Evolutionary conservation across 1,140 invertebrate genomes (phyloP), one percentile per base, ranked within the genome.

Genomic region (Stegodyphus mimosarum): DNA sequence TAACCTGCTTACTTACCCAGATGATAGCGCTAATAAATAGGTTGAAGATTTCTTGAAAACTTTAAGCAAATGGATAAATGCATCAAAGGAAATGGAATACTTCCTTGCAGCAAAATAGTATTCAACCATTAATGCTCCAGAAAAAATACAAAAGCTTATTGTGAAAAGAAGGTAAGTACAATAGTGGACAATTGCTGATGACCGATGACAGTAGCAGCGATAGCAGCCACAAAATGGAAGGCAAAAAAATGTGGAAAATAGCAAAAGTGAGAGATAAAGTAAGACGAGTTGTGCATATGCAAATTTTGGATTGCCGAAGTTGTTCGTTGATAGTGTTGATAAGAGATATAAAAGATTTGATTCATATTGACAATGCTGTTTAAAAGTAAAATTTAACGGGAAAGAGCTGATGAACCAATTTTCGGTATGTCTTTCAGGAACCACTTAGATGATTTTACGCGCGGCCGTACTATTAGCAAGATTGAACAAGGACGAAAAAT

Each of bases 341-440:
- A 67, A 67, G 64, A 15, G 64, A 67, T 6, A 6, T 6, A 67
- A 6, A 67, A 5, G 11, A 0, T 15, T 17, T 2, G 64, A 67
- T 6, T 1, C n/a, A 6, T 15, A 67, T 17, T 67, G 17, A 18
- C 5, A 9, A 3, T 67, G 9, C 15, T 67, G 17, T 67, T 67
- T 2, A 67, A 67, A n/a, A 67, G 64, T 6, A 15, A 67, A 67
- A n/a, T 66, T 66, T 66, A 17, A 66, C 64, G 17, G 64, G 64
- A 66, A 66, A 66, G 64, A 66, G n/a, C 6, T 67, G 64, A 67
- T 6, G 64, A n/a, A 67, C 64, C 6, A 67, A 18, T 67, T 67
- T 17, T 67, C 17, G 64, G 64, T 67, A 67, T 67, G 6, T 67
- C 64, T 67, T 67, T 6, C 64, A 15, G 64, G n/a, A 2, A 67